Evolutionary conservation across 1,140 invertebrate genomes (phyloP).

Genomic region (Episyrphus balteatus): DNA sequence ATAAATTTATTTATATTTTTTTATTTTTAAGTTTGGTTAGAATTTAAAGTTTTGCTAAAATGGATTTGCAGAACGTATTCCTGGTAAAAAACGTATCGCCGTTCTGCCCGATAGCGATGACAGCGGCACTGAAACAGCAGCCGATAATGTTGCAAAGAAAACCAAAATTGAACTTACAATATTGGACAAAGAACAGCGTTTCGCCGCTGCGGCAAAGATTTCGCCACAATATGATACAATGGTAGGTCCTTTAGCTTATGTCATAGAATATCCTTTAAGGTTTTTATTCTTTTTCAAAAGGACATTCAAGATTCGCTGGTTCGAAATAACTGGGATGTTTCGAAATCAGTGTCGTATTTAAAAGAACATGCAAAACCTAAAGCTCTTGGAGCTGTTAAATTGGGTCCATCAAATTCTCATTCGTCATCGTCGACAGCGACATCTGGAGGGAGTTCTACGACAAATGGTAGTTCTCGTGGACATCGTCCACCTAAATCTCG

Average conservation of each 20-base stretch:
- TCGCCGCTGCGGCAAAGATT: slow-evolving; percentile 29
- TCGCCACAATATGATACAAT: slow-evolving; percentile 32
- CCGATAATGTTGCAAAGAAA: slow-evolving; percentile 15
- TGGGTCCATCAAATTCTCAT: slow-evolving; percentile 4
- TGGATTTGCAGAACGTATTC: slow-evolving; percentile 24
- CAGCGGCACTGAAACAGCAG: slow-evolving; percentile 7
- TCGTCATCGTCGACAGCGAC: no score
- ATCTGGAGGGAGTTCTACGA: background rate
- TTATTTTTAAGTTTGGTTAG: background rate
- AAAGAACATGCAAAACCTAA: slow-evolving; percentile 24
- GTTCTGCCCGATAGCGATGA: slow-evolving; percentile 22
- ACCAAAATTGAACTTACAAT: slow-evolving; percentile 21
- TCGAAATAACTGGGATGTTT: slow-evolving; percentile 28
- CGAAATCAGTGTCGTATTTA: slow-evolving; percentile 18
- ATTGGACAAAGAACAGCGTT: slow-evolving; percentile 32
- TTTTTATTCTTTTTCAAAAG: slow-evolving; percentile 6
- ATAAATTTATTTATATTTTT: slow-evolving; percentile 5
- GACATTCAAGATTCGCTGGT: slow-evolving; percentile 31
- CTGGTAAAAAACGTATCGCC: slow-evolving; percentile 32
- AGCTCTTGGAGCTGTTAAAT: slow-evolving; percentile 7
- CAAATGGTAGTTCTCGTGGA: slow-evolving; percentile 15
- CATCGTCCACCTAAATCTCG: slow-evolving; percentile 4
- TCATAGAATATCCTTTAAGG: background rate
- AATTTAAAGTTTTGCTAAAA: background rate
- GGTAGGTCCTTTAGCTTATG: slow-evolving; percentile 21